Conservation (phyloP, 1,140 invertebrate genomes). For the Macrobrachium rosenbergii region DNA sequence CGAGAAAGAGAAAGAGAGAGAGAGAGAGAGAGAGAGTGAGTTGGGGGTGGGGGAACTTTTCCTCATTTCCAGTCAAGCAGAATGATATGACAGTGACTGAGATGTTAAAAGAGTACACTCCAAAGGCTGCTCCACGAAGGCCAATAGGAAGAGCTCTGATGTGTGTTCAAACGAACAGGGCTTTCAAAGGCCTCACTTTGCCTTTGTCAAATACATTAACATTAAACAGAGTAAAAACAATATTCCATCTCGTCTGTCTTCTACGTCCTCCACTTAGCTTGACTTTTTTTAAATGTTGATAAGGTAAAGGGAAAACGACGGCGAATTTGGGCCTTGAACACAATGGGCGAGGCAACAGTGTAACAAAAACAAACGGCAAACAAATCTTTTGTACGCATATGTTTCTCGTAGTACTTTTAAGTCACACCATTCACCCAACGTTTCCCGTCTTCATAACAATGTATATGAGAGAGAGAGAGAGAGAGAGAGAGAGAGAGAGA, state of each 20-base stretch:
- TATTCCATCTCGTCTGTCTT: no score
- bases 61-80: neutral
- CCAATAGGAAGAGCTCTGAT: no score
- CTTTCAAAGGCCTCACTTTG: no score
- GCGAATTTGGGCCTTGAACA: neutral
- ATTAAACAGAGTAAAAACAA: no score
- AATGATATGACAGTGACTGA: no score
- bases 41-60: neutral
- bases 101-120: neutral
- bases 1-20: constrained; percentile 45
- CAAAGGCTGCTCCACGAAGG: neutral
- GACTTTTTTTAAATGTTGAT: no score
- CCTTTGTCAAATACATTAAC: no score
- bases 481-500: constrained; percentile 36
- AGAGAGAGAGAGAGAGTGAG: constrained; percentile 35
- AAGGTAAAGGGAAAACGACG: neutral
- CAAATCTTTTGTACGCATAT: neutral
- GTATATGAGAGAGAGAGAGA: constrained; percentile 29
- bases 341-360: neutral
- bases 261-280: no score
- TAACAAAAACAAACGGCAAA: neutral
- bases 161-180: no score
- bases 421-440: neutral
- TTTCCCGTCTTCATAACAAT: neutral
- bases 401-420: neutral